A percentile compares a stretch with the other conserved stretches of the same genome.
Evolutionary conservation across 64 coral and sea anemone genomes (phyloP).

Genomic region (Porites lutea): DNA sequence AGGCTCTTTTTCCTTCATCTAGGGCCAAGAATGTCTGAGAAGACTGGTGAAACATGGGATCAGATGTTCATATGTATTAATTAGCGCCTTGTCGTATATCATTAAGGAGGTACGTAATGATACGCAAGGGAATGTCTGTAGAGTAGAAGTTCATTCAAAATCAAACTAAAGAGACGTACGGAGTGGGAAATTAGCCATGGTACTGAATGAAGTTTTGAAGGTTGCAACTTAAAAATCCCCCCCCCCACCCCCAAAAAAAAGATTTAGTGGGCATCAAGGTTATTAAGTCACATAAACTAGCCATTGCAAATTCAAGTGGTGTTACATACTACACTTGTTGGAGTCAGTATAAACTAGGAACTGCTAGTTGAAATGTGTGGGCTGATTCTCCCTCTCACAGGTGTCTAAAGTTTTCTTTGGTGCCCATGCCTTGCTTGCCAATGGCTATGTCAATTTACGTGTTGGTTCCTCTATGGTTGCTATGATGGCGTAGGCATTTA

Average conservation of each 20-base stretch:
- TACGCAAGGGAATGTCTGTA: no score
- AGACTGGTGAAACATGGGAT: conserved; percentile 97
- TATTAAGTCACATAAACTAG: no score
- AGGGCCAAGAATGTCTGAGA: conserved; percentile 91
- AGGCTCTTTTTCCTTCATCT: neutral
- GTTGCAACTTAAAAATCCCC: no score
- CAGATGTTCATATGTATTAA: conserved; percentile 93
- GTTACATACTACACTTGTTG: no score
- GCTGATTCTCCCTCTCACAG: conserved; percentile 11
- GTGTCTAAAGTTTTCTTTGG: conserved; percentile 99
- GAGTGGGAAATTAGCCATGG: no score
- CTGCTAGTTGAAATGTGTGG: no score
- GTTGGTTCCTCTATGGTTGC: conserved; percentile 96
- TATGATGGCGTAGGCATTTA: conserved; percentile 91
- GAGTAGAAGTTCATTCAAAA: neutral
- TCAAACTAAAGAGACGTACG: no score
- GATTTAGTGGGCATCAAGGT: no score
- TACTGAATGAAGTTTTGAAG: no score
- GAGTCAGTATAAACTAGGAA: no score
- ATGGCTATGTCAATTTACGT: conserved; percentile 98
- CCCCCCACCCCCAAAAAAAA: no score
- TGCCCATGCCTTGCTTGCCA: conserved; percentile 96
- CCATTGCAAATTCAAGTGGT: no score
- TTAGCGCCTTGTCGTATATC: conserved; percentile 87
- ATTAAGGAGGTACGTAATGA: conserved; percentile 88